A percentile compares a stretch with the other conserved stretches of the same genome.
Evolutionary conservation across 2,888 invertebrate species (phyloP).

Genomic region (Parelbella ahira): DNA sequence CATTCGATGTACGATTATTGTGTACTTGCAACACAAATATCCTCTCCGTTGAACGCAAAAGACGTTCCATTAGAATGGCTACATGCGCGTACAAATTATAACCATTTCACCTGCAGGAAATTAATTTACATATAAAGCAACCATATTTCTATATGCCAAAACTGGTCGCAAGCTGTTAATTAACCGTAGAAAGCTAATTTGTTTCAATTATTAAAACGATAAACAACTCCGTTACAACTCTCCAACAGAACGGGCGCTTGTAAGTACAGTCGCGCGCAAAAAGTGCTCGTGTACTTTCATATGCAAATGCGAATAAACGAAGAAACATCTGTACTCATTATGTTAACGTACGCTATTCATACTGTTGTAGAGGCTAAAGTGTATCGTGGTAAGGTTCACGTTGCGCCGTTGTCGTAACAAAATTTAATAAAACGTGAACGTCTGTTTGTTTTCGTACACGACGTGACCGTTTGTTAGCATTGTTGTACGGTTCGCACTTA

Average conservation of each 20-base stretch:
- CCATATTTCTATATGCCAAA: conserved; percentile 18
- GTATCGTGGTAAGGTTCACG: conserved; percentile 18
- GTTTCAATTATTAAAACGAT: conserved; percentile 22
- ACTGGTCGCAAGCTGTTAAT: conserved; percentile 18
- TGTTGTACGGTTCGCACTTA: conserved; percentile 66
- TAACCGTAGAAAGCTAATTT: conserved; percentile 16
- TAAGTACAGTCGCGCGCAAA: conserved; percentile 14
- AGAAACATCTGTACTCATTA: too few relatives aligned
- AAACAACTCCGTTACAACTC: conserved; percentile 16
- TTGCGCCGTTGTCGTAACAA: conserved; percentile 12
- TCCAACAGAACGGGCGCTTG: conserved; percentile 20
- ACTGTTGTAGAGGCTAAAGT: too few relatives aligned
- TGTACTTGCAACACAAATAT: too few relatives aligned
- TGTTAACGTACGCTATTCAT: too few relatives aligned
- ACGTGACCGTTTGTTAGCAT: conserved; percentile 47
- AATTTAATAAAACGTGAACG: conserved; percentile 20
- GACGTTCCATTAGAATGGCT: too few relatives aligned
- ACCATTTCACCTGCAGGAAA: conserved; percentile 3
- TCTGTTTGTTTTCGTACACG: conserved; percentile 34
- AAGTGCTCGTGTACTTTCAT: conserved; percentile 18
- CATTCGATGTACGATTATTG: too few relatives aligned
- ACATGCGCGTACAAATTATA: too few relatives aligned
- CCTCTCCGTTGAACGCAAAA: too few relatives aligned
- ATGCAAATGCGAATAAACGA: too few relatives aligned
- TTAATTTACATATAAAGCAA: conserved; percentile 10